Evolutionary conservation across 2,113 vertebrate species (phyloP).

Genomic region (Oryctolagus cuniculus): DNA sequence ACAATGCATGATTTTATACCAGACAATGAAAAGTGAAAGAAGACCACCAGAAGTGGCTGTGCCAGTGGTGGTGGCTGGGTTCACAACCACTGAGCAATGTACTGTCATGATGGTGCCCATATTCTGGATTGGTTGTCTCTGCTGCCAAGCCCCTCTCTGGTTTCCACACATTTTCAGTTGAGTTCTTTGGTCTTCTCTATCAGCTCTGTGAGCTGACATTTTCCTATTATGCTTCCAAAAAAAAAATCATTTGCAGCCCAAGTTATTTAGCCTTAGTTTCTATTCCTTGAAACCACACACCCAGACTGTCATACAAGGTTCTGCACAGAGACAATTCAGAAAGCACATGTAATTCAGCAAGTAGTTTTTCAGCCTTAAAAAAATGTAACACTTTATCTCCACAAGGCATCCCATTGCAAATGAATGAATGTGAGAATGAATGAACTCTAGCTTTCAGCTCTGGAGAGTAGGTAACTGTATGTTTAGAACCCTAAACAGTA

Average conservation of each 20-base stretch:
- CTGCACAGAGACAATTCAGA: slow-evolving; percentile 40
- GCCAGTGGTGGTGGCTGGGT: no score
- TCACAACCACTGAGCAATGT: no score
- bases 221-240: neutral
- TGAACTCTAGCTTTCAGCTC: neutral
- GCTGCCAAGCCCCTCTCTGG: neutral
- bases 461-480: neutral
- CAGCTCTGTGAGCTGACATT: neutral
- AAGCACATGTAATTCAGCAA: neutral
- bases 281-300: neutral
- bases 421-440: neutral
- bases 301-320: neutral
- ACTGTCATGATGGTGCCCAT: neutral
- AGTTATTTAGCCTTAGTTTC: neutral
- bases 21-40: neutral
- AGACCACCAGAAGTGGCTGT: neutral
- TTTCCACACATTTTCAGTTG: neutral
- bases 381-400: neutral
- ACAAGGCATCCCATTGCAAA: neutral
- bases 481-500: neutral
- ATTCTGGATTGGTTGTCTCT: neutral
- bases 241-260: neutral
- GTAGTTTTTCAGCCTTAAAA: neutral
- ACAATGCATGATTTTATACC: neutral
- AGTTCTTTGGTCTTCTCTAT: neutral